Evolutionary conservation across 1,140 invertebrate genomes (phyloP), one percentile per base, ranked within the genome.

Genomic region (Idris sp.): DNA sequence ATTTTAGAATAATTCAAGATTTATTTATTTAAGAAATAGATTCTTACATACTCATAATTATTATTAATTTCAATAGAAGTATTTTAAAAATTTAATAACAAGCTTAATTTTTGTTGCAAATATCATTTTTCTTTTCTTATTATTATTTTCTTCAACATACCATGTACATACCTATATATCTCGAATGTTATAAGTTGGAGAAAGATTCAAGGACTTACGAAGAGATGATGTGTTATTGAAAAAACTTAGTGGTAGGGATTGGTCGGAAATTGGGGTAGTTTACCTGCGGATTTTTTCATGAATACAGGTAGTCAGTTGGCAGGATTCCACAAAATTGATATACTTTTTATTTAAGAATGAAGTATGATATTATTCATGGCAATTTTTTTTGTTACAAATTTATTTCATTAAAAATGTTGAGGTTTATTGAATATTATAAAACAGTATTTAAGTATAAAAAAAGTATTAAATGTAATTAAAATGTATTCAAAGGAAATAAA

Each of bases 231-330:
- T 36, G 46, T 51, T 51, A 51, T 36, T 36, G 31, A 51, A 51
- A 51, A 51, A 25, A 7, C 18, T 18, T 11, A 25, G 18, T 26
- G 46, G 33, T 13, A 14, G 33, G 19, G 33, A 38, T 53, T 38
- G 18, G 33, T 38, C 33, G 48, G 33, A 53, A 38, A 53, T 53
- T 38, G 33, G 19, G 48, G 48, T 38, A 26, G 48, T 38, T 53
- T 53, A 53, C 33, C 22, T 53, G 33, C 33, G 19, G 48, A 53
- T 38, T 53, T 53, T 51, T 53, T 53, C 14, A 53, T 38, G 48
- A 38, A 36, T 18, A 36, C 6, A 18, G 19, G 19, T 26, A 15
- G 22, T 38, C 13, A 8, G 10, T 38, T 14, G 33, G 13, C 13
- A 36, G 14, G 11, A 43, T 43, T 14, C 40, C 22, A 22, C 10